These are phyloP conservation scores for Melipona bicolor DNA, from an alignment of 2,888 invertebrate species.

Conservation along the genomic window DNA sequence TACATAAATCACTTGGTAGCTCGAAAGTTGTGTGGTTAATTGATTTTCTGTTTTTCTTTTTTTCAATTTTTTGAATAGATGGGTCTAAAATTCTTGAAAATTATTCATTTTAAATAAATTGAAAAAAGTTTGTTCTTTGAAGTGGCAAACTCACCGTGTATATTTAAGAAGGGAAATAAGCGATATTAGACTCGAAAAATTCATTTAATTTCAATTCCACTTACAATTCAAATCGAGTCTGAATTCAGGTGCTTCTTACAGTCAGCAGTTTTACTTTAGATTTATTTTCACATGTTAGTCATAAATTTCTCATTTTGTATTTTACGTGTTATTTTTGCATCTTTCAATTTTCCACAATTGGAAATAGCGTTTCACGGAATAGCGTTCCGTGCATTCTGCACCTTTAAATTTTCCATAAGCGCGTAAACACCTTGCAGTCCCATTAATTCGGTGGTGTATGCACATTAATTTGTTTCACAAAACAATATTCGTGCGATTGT, in stretches of 20 bases:
- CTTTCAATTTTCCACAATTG: too few species aligned
- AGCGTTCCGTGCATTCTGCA: background rate
- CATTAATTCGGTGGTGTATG: too few species aligned
- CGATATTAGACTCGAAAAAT: background rate
- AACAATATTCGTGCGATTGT: background rate
- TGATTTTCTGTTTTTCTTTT: too few species aligned
- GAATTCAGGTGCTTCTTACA: background rate
- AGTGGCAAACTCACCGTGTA: too few species aligned
- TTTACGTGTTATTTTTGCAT: background rate
- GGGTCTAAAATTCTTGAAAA: too few species aligned
- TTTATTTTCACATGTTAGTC: background rate
- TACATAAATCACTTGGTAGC: too few species aligned
- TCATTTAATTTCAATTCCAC: background rate
- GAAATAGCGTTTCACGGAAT: too few species aligned
- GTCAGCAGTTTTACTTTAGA: background rate
- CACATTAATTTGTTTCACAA: background rate
- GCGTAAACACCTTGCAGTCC: background rate
- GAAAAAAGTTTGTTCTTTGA: too few species aligned
- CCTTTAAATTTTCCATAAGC: background rate
- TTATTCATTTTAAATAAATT: too few species aligned
- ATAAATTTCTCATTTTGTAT: background rate
- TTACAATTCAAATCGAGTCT: background rate
- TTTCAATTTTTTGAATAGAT: too few species aligned
- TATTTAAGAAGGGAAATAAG: background rate
- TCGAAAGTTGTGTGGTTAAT: too few species aligned